Evolutionary conservation across 2,797 vertebrate species (phyloP), one percentile per base, ranked within the genome.

Genomic region (Glyptemys insculpta): DNA sequence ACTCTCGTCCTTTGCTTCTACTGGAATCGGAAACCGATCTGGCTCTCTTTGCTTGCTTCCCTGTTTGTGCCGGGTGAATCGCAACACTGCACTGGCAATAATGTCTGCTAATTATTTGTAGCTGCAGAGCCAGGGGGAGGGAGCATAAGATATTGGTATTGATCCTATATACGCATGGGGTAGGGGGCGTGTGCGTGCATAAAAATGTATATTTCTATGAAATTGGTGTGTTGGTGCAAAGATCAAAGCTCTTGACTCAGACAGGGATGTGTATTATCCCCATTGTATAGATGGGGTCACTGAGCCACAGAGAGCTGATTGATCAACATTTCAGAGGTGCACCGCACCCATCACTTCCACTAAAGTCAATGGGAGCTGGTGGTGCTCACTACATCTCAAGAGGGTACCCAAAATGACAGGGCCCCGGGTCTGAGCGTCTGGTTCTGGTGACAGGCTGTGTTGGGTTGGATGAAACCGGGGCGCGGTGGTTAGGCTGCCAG

Each of bases 141-240:
- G 9, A 72, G n/a, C 37, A 5, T 41, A 27, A 79, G 34, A 54
- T 41, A 15, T 19, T 29, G 49, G 18, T 29, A 49, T 34, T 83
- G 52, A 27, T 54, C 41, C n/a, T 1, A 0, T 37, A 34, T 31
- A 18, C 19, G 10, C 27, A 1, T 31, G 37, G 79, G 52, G 21
- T 16, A 10, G 68, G 68, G 52, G 0, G 0, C 8, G 1, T 8
- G 14, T 47, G 49, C 5, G 5, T 16, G 14, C 50, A 50, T 57
- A 25, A 54, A 4, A 54, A 23, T 23, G 25, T 78, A 4, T 29
- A 2, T 25, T 31, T 34, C 6, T 54, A 54, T 54, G 52, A 53
- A 53, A 53, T 53, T 6, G 52, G 52, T 53, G 52, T 19, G 50
- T 50, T 50, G 15, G 50, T 50, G 14, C 50, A 50, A 50, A 50